Evolutionary conservation across 1,140 invertebrate genomes (phyloP), one percentile per base, ranked within the genome.

Genomic region (Trigoniulus corallinus): DNA sequence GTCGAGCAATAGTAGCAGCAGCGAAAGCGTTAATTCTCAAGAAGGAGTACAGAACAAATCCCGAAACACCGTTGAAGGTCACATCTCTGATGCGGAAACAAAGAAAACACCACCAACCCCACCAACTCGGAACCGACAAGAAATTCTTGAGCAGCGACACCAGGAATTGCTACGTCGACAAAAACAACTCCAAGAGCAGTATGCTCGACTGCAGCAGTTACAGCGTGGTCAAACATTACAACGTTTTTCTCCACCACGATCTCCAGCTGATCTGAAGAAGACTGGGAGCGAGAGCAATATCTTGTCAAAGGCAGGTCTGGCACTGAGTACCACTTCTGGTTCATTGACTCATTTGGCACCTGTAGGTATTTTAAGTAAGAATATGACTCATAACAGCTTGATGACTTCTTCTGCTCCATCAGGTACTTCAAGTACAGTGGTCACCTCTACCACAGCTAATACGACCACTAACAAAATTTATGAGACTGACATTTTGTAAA

Each of bases 201-300:
- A 88, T 64, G 81, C 82, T 0, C 72, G 86, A 12, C 63, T 91
- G 29, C 87, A 91, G 58, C 82, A 84, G 64, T 73, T 89, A 22
- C 85, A 87, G 58, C 74, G 84, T 41, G 79, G 80, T 40, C 77
- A 80, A 12, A 75, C 80, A 62, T 76, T 43, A 60, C 71, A 12
- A 66, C 71, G 10, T 63, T 72, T 27, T 76, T 76, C 45, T 73
- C 75, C 20, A 68, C 73, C 20, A 72, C 75, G 15, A 73, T 76
- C 73, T 74, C 54, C 73, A 74, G 49, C 54, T 27, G 64, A 63
- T 43, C 65, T 88, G 3, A 88, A 89, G 64, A 88, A 88, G 61
- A 87, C 84, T 0, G 85, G 85, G n/a, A 86, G 81, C 57, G 86
- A 89, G 62, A 84, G 83, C 22, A 89, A 89, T 63, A 67, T 91